These are phyloP conservation scores for Zaprionus lineosus DNA, from an alignment of 2,888 invertebrate species.

Conservation along the genomic window DNA sequence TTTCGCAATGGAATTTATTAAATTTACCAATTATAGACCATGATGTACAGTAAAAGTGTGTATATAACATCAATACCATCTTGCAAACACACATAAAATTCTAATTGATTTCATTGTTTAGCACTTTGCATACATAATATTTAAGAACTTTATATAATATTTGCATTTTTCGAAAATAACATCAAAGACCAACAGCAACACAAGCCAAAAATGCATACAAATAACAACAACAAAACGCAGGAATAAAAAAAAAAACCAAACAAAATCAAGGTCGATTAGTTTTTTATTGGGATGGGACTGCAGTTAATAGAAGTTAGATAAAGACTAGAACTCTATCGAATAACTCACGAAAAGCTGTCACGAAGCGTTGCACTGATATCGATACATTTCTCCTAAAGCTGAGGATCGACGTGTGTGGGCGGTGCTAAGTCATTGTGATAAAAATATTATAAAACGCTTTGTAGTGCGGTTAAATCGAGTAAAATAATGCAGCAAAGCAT, in stretches of 20 bases:
- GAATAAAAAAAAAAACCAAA: constrained; percentile 58
- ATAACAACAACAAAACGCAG: constrained; percentile 54
- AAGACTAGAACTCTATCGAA: neutral
- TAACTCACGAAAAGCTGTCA: too few species aligned
- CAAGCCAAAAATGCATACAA: constrained; percentile 46
- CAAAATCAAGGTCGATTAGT: constrained; percentile 6
- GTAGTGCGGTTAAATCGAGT: too few species aligned
- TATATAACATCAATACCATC: constrained; percentile 18
- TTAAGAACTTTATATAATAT: constrained; percentile 55
- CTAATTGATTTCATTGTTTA: constrained; percentile 55
- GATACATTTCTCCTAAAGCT: too few species aligned
- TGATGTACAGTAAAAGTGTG: constrained; percentile 67
- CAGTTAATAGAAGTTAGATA: neutral
- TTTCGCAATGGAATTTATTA: constrained; percentile 65
- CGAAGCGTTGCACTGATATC: too few species aligned
- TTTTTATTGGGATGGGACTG: neutral
- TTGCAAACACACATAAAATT: constrained; percentile 39
- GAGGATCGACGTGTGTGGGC: too few species aligned
- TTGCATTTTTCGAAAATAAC: constrained; percentile 57
- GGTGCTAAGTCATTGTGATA: too few species aligned
- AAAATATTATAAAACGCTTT: too few species aligned
- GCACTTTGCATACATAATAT: constrained; percentile 52
- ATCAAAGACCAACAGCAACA: constrained; percentile 44
- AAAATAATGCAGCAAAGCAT: too few species aligned
- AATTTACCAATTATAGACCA: constrained; percentile 64